Evolutionary conservation across 2,888 invertebrate genomes (phyloP).

Genomic region (Osmoderma eremita): DNA sequence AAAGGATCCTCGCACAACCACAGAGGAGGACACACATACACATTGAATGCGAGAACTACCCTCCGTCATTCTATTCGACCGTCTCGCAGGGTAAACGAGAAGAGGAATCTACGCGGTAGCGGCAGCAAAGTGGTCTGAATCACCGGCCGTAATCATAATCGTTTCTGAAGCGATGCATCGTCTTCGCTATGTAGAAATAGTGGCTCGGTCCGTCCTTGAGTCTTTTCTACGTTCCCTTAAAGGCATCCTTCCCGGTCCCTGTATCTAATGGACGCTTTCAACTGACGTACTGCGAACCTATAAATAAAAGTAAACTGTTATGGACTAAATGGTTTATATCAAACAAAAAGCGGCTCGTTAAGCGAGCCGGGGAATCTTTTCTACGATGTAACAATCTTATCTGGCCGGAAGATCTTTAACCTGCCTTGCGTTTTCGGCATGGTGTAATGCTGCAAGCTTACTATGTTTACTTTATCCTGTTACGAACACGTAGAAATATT

Average conservation of each 20-base stretch:
- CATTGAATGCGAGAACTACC: constrained; percentile 16
- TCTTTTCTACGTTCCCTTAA: constrained; percentile 51
- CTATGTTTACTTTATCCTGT: too few species aligned
- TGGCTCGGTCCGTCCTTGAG: constrained; percentile 50
- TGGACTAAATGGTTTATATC: constrained; percentile 57
- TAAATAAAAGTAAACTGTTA: constrained; percentile 56
- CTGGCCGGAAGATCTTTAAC: constrained; percentile 41
- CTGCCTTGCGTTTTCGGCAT: constrained; percentile 22
- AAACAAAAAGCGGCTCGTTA: constrained; percentile 55
- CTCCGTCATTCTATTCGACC: constrained; percentile 33
- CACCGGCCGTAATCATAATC: constrained; percentile 58
- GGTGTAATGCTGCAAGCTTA: too few species aligned
- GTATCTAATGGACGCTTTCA: constrained; percentile 57
- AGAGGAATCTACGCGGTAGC: constrained; percentile 26
- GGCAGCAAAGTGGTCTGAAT: constrained; percentile 56
- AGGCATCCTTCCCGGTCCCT: constrained; percentile 51
- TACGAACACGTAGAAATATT: too few species aligned
- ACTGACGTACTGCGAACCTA: constrained; percentile 53
- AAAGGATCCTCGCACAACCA: constrained; percentile 10
- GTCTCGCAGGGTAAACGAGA: constrained; percentile 18
- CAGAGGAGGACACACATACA: constrained; percentile 14
- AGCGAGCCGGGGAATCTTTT: constrained; percentile 45
- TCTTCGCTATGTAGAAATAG: constrained; percentile 2
- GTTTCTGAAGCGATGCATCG: constrained; percentile 46
- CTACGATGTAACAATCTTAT: constrained; percentile 50